These are phyloP conservation scores for Drosophila arizonae DNA, from an alignment of 1,140 invertebrate species.

Conservation along the genomic window DNA sequence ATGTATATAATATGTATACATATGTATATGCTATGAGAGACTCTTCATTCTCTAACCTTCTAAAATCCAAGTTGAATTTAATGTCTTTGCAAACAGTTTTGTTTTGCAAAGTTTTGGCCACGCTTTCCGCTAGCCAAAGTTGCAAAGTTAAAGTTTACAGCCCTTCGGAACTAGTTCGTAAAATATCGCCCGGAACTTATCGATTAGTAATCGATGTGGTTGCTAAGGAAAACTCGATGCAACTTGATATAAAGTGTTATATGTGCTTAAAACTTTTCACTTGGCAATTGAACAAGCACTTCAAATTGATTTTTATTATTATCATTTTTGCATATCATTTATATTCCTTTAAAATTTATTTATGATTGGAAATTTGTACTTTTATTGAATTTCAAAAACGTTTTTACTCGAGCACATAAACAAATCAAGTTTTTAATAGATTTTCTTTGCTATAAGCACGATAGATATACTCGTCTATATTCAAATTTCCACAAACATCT, in stretches of 20 bases:
- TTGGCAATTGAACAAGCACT: no score
- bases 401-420: neutral
- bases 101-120: neutral
- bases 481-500: neutral
- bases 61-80: conserved; percentile 22
- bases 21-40: conserved; percentile 39
- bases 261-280: no score
- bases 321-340: no score
- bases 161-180: neutral
- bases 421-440: neutral
- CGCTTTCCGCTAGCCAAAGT: neutral
- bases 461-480: neutral
- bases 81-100: conserved; percentile 16
- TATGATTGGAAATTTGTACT: no score
- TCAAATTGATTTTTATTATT: no score
- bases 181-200: neutral
- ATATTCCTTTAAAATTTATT: no score
- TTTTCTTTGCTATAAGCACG: neutral
- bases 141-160: neutral
- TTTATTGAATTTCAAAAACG: no score
- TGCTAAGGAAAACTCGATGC: neutral
- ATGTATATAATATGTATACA: conserved; percentile 18
- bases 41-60: neutral
- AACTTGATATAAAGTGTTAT: no score
- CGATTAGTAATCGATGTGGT: neutral